phyloP scores from a whole-genome alignment of 2,797 vertebrate species.

The Muscicapa striata region DNA sequence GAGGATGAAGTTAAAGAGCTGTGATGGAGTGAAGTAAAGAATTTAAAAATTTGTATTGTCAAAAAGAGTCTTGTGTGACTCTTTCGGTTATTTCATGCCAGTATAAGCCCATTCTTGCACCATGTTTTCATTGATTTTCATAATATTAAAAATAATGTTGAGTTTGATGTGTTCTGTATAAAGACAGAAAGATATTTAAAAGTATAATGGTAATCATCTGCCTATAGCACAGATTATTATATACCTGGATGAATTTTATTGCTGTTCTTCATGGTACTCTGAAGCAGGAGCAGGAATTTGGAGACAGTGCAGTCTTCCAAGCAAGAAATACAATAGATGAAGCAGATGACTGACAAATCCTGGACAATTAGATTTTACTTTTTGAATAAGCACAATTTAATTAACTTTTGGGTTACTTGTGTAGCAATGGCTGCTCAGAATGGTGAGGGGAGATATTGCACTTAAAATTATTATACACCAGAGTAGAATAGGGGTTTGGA shows the following conservation, averaged over 20 bases:
- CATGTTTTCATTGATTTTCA: background rate
- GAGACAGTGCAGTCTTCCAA: background rate
- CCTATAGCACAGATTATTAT: background rate
- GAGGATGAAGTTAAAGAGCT: constrained; percentile 41
- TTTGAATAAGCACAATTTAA: background rate
- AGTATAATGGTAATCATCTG: background rate
- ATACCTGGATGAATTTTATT: background rate
- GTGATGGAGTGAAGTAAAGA: constrained; percentile 5
- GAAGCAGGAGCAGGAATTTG: background rate
- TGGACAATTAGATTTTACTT: background rate
- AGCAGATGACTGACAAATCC: background rate
- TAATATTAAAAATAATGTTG: background rate
- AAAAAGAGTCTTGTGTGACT: constrained; percentile 5
- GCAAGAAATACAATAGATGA: background rate
- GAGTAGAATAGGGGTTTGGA: background rate
- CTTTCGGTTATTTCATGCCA: constrained; percentile 16
- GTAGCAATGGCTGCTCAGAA: background rate
- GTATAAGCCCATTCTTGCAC: background rate
- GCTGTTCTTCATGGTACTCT: background rate
- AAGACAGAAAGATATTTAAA: background rate
- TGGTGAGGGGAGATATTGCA: background rate
- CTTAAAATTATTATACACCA: background rate
- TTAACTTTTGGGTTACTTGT: background rate
- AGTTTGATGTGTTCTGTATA: background rate
- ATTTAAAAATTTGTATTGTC: background rate